These are phyloP conservation scores for Drosophila limbata DNA, from an alignment of 2,888 invertebrate genomes.

Conservation along the genomic window DNA sequence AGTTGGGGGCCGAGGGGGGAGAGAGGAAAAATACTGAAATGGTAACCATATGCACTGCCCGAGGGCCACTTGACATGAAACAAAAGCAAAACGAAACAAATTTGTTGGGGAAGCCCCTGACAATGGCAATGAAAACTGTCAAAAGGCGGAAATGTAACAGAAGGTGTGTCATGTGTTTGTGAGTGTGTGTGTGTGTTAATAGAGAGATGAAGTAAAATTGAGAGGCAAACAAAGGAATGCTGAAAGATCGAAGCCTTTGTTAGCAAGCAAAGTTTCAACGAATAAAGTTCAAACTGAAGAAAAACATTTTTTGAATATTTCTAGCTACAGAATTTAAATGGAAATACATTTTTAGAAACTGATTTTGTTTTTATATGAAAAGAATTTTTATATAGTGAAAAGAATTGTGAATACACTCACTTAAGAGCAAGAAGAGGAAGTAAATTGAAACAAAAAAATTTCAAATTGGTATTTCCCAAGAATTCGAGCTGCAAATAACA, in stretches of 20 bases:
- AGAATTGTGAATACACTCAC: too few relatives aligned
- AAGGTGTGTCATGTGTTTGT: constrained; percentile 1
- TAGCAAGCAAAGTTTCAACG: not conserved
- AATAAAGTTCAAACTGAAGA: not conserved
- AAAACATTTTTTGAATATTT: too few relatives aligned
- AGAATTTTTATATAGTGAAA: not conserved
- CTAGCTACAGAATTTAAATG: too few relatives aligned
- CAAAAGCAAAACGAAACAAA: constrained; percentile 46
- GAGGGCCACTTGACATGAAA: constrained; percentile 53
- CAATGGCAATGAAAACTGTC: constrained; percentile 49
- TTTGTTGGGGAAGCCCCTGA: constrained; percentile 29
- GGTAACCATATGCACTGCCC: constrained; percentile 44
- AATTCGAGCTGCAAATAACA: not conserved
- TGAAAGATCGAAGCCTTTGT: not conserved
- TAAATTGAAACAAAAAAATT: too few relatives aligned
- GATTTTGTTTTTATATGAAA: not conserved
- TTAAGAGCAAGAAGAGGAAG: too few relatives aligned
- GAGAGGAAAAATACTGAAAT: constrained; percentile 4
- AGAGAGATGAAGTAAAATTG: not conserved
- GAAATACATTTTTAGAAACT: not conserved
- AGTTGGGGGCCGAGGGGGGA: constrained; percentile 8
- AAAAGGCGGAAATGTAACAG: constrained; percentile 33
- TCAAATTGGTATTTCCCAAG: not conserved
- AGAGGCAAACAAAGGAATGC: not conserved
- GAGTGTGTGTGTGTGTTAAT: not conserved